Evolutionary conservation across 53 echinoderm and acorn worm species (phyloP), one percentile per base, ranked within the genome.

Genomic region (Arbacia lixula): DNA sequence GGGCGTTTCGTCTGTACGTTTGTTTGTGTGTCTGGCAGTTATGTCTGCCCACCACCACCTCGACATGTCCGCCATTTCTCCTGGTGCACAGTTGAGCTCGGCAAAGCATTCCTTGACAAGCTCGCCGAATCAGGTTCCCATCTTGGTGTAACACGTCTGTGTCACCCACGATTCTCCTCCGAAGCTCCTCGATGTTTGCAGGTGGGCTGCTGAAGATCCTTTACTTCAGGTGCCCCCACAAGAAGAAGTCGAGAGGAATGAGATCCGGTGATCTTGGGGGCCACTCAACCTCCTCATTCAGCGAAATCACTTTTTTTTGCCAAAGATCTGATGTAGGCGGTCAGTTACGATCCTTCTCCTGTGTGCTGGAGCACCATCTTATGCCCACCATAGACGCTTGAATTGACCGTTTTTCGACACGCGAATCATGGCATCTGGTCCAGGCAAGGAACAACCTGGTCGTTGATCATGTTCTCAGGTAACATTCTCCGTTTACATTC

Each of bases 291-390:
- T n/a, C n/a, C n/a, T n/a, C n/a, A n/a, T n/a, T n/a, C n/a, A n/a
- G n/a, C n/a, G n/a, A n/a, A n/a, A n/a, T n/a, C n/a, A 29, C 64
- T 1, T 3, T 49, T 30, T 50, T 46, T 72, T 72, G 72, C 52
- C 52, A 72, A 50, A 51, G 51, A 72, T 28, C 52, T 51, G 72
- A 14, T 46, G 52, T 33, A 68, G 41, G 68, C 68, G 68, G 68
- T 68, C 68, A 39, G 68, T 68, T 3, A 68, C 68, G 24, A 68
- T 68, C 40, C 68, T 68, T 22, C 68, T 10, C 21, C 82, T 31
- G 49, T 83, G 86, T 8, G 72, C 61, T 26, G 83, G 83, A 19
- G 90, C 90, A 35, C 90, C 82, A 86, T 90, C 90, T 56, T 90
- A 83, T 20, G 72, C 68, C 81, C 53, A 86, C 90, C 79, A 4